Evolutionary conservation across 1,140 invertebrate genomes (phyloP), one percentile per base, ranked within the genome.

Genomic region (Aphelenchoides avenae): DNA sequence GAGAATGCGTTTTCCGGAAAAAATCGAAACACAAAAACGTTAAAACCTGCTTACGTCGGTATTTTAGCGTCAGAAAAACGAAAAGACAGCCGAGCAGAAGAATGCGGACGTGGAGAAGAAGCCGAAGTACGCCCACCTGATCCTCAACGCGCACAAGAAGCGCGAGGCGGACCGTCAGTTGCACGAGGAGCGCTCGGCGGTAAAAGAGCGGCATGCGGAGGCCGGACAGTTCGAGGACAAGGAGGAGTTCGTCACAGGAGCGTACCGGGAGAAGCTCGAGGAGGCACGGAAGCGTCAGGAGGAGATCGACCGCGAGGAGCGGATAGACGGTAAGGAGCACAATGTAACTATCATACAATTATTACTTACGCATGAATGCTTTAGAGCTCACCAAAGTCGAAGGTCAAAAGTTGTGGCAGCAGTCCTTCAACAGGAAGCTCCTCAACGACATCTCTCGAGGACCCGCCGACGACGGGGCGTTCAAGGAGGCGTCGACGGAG

Each of bases 71-170:
- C n/a, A 42, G 1, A 20, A 44, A 5, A 43, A 58, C 18, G 43
- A 62, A 29, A 60, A 60, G 30, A 49, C 46, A n/a, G 22, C 26
- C 9, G 42, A 43, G 26, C 57, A 60, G 26, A 61, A 51, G 13
- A 36, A 60, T 40, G 57, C 57, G 22, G 57, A 60, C 34, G 47
- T 37, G 24, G 57, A 60, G 18, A 60, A 62, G 31, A 60, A 60
- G 57, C 57, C 57, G 27, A 60, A 60, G 49, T 60, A 60, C 43
- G 57, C 58, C n/a, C 39, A 60, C 34, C 42, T 41, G 44, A 18
- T 60, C 13, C 29, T 59, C 9, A 40, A 61, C 4, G 53, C 57
- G 20, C 57, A 60, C 42, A 60, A 60, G 41, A 3, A 44, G 42
- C 61, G 57, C 26, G 57, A 60, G 27, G 22, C 63, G 26, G 42